These are phyloP conservation scores for Anabacerthia variegaticeps DNA, from an alignment of 2,797 vertebrate genomes.

Conservation along the genomic window DNA sequence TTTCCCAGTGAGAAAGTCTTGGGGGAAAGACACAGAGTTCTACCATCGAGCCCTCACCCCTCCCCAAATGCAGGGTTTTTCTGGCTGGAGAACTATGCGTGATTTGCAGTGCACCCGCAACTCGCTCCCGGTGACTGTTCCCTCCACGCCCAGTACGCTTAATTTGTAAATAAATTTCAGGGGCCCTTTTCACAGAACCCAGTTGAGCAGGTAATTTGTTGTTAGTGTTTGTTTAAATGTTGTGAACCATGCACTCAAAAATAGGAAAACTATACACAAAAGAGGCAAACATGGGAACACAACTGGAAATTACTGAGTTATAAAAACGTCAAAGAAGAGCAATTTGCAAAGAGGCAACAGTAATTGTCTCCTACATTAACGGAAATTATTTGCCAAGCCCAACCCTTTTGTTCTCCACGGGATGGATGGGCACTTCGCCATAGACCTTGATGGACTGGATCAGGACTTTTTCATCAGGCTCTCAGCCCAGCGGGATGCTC, in stretches of 20 bases:
- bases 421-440: slow-evolving; percentile 32
- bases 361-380: slow-evolving; percentile 55
- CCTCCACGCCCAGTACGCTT: background rate
- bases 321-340: slow-evolving; percentile 64
- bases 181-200: slow-evolving; percentile 57
- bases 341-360: slow-evolving; percentile 55
- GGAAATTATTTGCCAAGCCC: slow-evolving; percentile 53
- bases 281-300: slow-evolving; percentile 61
- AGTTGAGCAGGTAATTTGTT: slow-evolving; percentile 73
- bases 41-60: background rate
- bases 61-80: background rate
- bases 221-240: slow-evolving; percentile 67
- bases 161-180: slow-evolving; percentile 61
- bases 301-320: slow-evolving; percentile 63
- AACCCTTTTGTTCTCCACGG: slow-evolving; percentile 48
- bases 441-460: slow-evolving; percentile 10
- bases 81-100: background rate
- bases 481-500: background rate
- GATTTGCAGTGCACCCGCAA: background rate
- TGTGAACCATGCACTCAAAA: slow-evolving; percentile 68
- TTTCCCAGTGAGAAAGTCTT: background rate
- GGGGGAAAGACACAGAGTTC: background rate
- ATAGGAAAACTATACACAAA: slow-evolving; percentile 67
- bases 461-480: background rate
- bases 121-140: background rate